Evolutionary conservation across 2,888 invertebrate genomes (phyloP), one percentile per base, ranked within the genome.

Genomic region (Heteromyza rotundicornis): DNA sequence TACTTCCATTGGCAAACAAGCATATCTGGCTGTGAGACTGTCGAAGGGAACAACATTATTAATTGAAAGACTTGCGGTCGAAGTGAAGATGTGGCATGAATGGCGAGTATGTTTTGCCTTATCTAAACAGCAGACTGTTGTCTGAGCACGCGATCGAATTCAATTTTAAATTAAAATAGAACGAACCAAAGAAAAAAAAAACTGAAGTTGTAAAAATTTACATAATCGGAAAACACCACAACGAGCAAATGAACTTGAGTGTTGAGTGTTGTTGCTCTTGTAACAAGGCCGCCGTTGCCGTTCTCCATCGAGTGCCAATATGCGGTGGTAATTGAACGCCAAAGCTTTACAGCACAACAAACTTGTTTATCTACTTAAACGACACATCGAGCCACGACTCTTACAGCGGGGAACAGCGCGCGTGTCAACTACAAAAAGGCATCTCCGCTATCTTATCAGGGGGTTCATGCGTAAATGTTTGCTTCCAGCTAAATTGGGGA

Each of bases 161-260:
- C 32, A 32, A 12, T 32, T 8, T 32, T 8, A 32, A 32, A 32
- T 8, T 32, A 32, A 5, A 12, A 32, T n/a, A n/a, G 7, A 8
- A 32, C 32, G 32, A 32, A 32, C 32, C 12, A 12, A 32, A 32
- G 5, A 32, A 36, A 40, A 27, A n/a, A n/a, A n/a, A n/a, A 40
- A 60, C 44, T 32, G 51, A 60, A 60, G 59, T 60, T 62, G 35
- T 55, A 20, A 63, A n/a, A 71, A 64, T 63, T 57, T 47, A 40
- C 59, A 64, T 61, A 64, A 64, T 57, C 47, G 54, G 55, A 64
- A 57, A n/a, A n/a, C n/a, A 57, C 62, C 51, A 52, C 20, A 51
- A 27, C 53, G 56, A 59, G 62, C 59, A 65, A 69, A 65, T 59
- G 63, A 65, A 65, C 57, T 68, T 70, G 65, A 72, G n/a, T n/a